Evolutionary conservation across 2,888 invertebrate species (phyloP).

Genomic region (Ernsta delagoae): DNA sequence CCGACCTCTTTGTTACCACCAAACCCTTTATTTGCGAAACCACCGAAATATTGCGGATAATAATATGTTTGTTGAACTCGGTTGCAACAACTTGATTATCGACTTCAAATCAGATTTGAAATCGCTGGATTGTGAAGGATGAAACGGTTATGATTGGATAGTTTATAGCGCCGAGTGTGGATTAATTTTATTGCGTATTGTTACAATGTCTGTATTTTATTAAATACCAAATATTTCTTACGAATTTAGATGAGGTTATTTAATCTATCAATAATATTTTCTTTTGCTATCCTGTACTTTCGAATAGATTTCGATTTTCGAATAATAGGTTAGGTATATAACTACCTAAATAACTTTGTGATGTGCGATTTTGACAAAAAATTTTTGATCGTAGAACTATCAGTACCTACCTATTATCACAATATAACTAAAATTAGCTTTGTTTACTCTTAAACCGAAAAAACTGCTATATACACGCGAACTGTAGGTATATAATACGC

Average conservation of each 20-base stretch:
- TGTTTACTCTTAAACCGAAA: background rate
- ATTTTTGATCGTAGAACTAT: background rate
- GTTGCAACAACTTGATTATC: conserved; percentile 37
- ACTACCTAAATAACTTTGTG: background rate
- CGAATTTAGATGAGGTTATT: no score
- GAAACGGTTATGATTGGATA: conserved; percentile 13
- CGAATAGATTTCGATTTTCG: background rate
- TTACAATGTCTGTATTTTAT: background rate
- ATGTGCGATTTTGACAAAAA: background rate
- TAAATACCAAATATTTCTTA: background rate
- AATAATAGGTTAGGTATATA: background rate
- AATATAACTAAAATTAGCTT: background rate
- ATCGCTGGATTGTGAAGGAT: conserved; percentile 25
- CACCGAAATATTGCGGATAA: conserved; percentile 40
- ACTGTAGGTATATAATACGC: no score
- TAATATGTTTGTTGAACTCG: conserved; percentile 35
- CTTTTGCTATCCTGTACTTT: background rate
- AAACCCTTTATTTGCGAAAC: conserved; percentile 56
- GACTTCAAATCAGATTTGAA: conserved; percentile 26
- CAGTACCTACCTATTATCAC: no score
- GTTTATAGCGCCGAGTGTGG: conserved; percentile 3
- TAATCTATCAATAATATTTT: background rate
- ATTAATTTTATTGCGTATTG: background rate
- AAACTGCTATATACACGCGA: no score
- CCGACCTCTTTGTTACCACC: conserved; percentile 67